Percentiles rank a stretch among this genome's conserved stretches.
Evolutionary conservation across 2,888 invertebrate species (phyloP).

Genomic region (Chymomyza procnemis): DNA sequence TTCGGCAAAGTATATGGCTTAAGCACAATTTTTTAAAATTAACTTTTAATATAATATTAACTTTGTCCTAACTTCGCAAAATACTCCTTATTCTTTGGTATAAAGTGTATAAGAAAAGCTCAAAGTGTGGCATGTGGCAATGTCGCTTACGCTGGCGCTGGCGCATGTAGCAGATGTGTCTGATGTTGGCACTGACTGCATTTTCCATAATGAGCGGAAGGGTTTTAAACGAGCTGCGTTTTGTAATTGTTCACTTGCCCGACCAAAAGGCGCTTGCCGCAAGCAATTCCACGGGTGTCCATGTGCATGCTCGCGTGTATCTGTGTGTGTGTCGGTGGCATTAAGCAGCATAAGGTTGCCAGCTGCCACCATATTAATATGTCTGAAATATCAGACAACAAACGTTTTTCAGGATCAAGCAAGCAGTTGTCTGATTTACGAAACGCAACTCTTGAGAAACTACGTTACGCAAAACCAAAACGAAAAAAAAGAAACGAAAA

Average conservation of each 20-base stretch:
- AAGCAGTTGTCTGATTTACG: background rate
- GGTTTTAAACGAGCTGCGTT: constrained; percentile 47
- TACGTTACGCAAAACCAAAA: background rate
- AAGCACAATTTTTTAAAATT: too few species aligned
- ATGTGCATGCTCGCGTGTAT: background rate
- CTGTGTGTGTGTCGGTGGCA: background rate
- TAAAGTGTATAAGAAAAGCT: constrained; percentile 61
- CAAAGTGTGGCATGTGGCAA: constrained; percentile 45
- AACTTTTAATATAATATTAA: too few species aligned
- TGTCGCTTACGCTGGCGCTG: constrained; percentile 22
- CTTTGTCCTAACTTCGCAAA: too few species aligned
- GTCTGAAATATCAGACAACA: background rate
- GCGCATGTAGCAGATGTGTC: constrained; percentile 45
- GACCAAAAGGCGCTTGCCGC: constrained; percentile 15
- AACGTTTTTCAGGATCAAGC: background rate
- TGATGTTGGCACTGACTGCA: constrained; percentile 49
- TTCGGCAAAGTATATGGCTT: too few species aligned
- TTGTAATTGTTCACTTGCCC: constrained; percentile 25
- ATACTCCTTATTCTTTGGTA: too few species aligned
- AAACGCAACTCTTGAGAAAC: background rate
- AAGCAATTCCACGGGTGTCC: background rate
- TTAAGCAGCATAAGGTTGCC: background rate
- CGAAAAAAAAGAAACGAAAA: background rate
- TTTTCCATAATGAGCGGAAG: constrained; percentile 63
- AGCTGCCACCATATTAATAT: background rate